Evolutionary conservation across 2,888 invertebrate genomes (phyloP), one percentile per base, ranked within the genome.

Genomic region (Volucella inanis): DNA sequence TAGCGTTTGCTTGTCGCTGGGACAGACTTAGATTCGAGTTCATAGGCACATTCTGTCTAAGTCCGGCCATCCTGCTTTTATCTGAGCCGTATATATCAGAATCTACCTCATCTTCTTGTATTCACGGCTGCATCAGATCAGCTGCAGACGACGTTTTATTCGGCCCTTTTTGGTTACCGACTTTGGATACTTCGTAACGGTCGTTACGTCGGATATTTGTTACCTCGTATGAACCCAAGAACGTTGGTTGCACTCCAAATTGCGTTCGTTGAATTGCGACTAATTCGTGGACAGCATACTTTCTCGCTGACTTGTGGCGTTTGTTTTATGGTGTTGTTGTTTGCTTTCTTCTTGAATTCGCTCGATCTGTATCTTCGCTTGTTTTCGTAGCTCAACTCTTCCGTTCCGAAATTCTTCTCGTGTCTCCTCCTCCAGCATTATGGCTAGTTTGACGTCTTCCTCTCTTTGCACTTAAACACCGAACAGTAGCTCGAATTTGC

Each of bases 371-470:
- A 14, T 18, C 38, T 81, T 64, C 9, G n/a, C n/a, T n/a, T n/a
- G n/a, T n/a, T n/a, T n/a, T n/a, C n/a, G n/a, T n/a, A n/a, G n/a
- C n/a, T n/a, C 10, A 15, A n/a, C n/a, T n/a, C n/a, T n/a, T n/a
- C n/a, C n/a, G n/a, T n/a, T 54, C 10, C 57, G 74, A 55, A 87
- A 87, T n/a, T 38, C 52, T 1, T 61, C 15, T 22, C 61, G 18
- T 41, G 52, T 72, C 15, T 61, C 71, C 15, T 61, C 54, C 38
- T 65, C 55, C 39, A 64, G n/a, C 57, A 65, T 55, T 49, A 57
- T 50, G 22, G n/a, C 18, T 49, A 65, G 8, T 43, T 38, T 65
- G 89, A 89, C 14, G 12, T 74, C 64, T 39, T 55, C 47, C 0
- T 52, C 41, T 22, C 4, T 57, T 57, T n/a, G 15, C 47, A 65